Conservation (phyloP, 2,113 vertebrate species). For the Probosciger aterrimus region DNA sequence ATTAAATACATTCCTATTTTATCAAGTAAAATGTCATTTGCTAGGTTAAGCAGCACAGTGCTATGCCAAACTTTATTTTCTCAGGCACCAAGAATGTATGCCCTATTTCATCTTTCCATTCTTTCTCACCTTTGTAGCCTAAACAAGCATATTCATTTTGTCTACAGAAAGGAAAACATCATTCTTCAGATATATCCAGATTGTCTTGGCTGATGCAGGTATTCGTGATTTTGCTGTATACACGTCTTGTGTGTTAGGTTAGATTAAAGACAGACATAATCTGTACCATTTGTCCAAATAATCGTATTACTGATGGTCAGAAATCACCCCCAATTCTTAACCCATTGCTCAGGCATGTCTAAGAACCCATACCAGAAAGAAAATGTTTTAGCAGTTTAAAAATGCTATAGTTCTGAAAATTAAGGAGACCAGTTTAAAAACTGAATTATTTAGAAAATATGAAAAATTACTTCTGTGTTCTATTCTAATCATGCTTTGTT, state of each 20-base stretch:
- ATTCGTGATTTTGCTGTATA: neutral
- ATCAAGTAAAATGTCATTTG: neutral
- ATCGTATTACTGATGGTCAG: neutral
- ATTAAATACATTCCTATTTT: neutral
- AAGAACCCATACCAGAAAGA: neutral
- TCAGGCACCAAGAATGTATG: neutral
- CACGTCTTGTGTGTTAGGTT: neutral
- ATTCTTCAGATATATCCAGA: neutral
- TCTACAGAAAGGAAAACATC: conserved; percentile 27
- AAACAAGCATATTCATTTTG: conserved; percentile 46
- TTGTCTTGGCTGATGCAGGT: conserved; percentile 1
- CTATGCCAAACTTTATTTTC: neutral
- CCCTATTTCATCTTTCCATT: neutral
- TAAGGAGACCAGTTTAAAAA: neutral
- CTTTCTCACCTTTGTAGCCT: conserved; percentile 34
- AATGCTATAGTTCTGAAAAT: neutral
- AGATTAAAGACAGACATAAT: conserved; percentile 10
- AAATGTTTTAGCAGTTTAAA: neutral
- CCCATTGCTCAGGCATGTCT: neutral
- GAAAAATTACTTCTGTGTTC: neutral
- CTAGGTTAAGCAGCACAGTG: neutral
- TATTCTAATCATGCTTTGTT: neutral
- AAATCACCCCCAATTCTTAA: neutral
- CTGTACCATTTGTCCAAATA: neutral
- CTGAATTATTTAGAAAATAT: neutral